Base-by-base conservation (phyloP, 2,113 vertebrate species). In the Charadrius vociferus region DNA sequence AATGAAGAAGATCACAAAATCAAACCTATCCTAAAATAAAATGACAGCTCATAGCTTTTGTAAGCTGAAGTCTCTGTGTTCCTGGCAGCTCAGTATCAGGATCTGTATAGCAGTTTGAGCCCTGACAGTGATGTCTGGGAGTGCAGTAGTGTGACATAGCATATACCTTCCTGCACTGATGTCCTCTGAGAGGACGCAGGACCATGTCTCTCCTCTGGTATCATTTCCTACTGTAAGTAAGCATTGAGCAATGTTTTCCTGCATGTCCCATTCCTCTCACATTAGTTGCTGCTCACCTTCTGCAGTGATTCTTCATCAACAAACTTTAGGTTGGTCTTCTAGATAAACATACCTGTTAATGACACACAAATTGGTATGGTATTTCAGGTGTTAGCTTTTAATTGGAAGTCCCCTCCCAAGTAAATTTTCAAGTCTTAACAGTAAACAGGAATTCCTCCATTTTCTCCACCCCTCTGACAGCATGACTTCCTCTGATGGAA, bases 361-460 rank as follows among this genome's bases (percentile, higher is more conserved):
- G 80, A 55, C 37, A 59, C 29, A 43, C 23, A 52, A 59, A 68
- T 65, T 43, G 3, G 7, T 94, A 55, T 73, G 56, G 8, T 81
- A 8, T 92, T 75, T 90, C 92, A 90, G 39, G 12, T 94, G 43
- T 74, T 66, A 86, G 30, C 65, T 90, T 90, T 85, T 68, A 89
- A 82, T 22, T 86, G 59, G 52, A 91, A 96, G 43, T 74, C 37
- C 23, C 27, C 62, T 92, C 74, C 82, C 70, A 81, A 67, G 30
- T 26, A 83, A 84, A 50, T 92, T 88, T 80, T 92, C 58, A 62
- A 53, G 73, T 58, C 6, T 77, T 77, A 71, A 61, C 15, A 67
- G 22, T 78, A 91, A 77, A 92, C 41, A 93, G 75, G 81, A 91
- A 91, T 97, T 85, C 19, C 7, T 62, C n/a, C 39, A 30, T 82